Conservation (phyloP, 2,113 vertebrate genomes). For the Amia ocellicauda region DNA sequence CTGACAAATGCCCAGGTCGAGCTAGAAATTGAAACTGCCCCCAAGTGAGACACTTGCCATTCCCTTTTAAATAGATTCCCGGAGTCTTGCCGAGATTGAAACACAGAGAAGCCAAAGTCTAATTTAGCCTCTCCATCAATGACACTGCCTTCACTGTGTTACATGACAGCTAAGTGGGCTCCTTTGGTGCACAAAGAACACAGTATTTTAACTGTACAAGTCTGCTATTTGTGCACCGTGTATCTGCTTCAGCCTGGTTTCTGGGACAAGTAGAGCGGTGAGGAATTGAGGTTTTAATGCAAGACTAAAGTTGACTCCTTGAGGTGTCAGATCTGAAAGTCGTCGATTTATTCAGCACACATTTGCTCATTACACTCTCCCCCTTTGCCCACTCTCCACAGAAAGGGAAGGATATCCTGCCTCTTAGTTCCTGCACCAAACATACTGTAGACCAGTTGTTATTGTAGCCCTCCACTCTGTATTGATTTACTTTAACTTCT, state of each 20-base stretch:
- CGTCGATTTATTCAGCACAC: too few relatives aligned
- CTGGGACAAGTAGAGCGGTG: too few relatives aligned
- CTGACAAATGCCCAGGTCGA: not conserved
- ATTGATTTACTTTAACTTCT: not conserved
- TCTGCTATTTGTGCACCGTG: too few relatives aligned
- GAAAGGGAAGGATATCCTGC: too few relatives aligned
- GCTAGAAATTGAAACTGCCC: not conserved
- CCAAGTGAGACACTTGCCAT: conserved; percentile 5
- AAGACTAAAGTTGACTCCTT: too few relatives aligned
- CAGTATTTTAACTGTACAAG: too few relatives aligned
- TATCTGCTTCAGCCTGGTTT: too few relatives aligned
- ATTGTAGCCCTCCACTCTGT: not conserved
- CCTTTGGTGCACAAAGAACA: conserved; percentile 1
- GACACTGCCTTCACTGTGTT: not conserved
- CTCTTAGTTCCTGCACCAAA: too few relatives aligned
- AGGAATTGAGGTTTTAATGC: too few relatives aligned
- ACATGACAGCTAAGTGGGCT: not conserved
- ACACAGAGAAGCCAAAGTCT: not conserved
- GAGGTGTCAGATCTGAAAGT: too few relatives aligned
- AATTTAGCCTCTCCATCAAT: not conserved
- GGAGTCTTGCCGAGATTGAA: not conserved
- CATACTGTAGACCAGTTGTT: not conserved
- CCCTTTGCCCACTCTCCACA: too few relatives aligned
- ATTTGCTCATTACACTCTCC: too few relatives aligned
- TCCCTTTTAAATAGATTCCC: conserved; percentile 4